These are phyloP conservation scores for Trochalopteron elliotii DNA, from an alignment of 2,113 vertebrate genomes.

Conservation along the genomic window DNA sequence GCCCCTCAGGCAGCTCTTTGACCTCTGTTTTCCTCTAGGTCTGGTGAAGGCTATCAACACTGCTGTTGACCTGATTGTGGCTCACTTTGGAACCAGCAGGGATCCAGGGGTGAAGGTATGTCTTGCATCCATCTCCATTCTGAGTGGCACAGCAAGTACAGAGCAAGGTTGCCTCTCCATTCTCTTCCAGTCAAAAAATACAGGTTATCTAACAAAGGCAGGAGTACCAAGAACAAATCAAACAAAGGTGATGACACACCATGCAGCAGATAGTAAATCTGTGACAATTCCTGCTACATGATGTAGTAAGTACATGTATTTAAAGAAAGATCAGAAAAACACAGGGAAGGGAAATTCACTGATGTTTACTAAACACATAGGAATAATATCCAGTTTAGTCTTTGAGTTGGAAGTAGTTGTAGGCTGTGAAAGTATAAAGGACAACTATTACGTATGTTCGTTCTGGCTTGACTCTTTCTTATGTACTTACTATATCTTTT, in stretches of 20 bases:
- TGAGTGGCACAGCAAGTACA: neutral
- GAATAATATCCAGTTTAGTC: neutral
- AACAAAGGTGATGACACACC: accelerated
- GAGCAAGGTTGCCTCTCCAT: neutral
- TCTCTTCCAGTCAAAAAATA: neutral
- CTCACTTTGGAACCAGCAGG: conserved; percentile 93
- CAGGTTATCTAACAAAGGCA: neutral
- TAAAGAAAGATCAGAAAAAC: neutral
- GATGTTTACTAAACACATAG: neutral
- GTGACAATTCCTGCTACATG: neutral
- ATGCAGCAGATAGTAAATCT: neutral
- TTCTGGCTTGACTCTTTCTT: neutral
- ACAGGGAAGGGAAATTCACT: neutral
- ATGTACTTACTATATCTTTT: neutral
- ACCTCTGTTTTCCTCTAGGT: conserved; percentile 65
- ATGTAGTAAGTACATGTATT: neutral
- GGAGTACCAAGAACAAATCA: neutral
- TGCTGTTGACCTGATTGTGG: conserved; percentile 94
- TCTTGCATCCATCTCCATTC: neutral
- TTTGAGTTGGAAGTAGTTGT: neutral
- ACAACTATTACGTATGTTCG: neutral
- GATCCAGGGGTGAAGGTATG: conserved; percentile 93
- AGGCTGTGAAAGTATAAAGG: neutral
- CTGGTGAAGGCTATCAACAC: conserved; percentile 94
- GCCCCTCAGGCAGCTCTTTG: neutral